phyloP scores from a whole-genome alignment of 2,888 invertebrate species.

The Parnassius orleans region DNA sequence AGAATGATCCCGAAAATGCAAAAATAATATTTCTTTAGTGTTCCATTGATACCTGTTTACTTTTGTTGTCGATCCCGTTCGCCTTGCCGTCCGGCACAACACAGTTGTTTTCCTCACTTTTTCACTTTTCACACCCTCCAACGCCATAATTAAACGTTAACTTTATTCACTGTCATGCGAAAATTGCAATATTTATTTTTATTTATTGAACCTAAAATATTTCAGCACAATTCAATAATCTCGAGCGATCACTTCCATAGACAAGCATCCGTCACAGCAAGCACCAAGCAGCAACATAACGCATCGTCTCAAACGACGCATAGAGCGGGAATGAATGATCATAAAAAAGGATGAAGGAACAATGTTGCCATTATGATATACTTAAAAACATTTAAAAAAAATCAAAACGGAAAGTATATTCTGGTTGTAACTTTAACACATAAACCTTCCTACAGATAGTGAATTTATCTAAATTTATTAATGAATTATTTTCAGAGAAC shows the following conservation, averaged over 20 bases:
- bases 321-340: constrained; percentile 75
- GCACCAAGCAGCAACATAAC: constrained; percentile 30
- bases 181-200: constrained; percentile 39
- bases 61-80: constrained; percentile 81
- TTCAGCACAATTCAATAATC: constrained; percentile 61
- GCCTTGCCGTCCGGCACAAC: constrained; percentile 75
- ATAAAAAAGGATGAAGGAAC: constrained; percentile 36
- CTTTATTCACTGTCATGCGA: constrained; percentile 76
- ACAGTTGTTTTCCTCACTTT: constrained; percentile 78
- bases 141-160: constrained; percentile 71
- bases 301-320: constrained; percentile 61
- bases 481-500: no score
- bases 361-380: constrained; percentile 3
- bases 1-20: neutral
- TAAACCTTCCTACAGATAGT: neutral
- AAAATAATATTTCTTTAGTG: neutral
- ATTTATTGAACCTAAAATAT: constrained; percentile 60
- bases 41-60: constrained; percentile 75
- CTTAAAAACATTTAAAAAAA: no score
- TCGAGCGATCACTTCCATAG: constrained; percentile 69
- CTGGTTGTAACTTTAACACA: no score
- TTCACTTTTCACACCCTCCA: constrained; percentile 79
- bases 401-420: no score
- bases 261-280: constrained; percentile 49
- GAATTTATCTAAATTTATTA: no score